Conservation (phyloP, 2,113 vertebrate species). For the Dascyllus trimaculatus region DNA sequence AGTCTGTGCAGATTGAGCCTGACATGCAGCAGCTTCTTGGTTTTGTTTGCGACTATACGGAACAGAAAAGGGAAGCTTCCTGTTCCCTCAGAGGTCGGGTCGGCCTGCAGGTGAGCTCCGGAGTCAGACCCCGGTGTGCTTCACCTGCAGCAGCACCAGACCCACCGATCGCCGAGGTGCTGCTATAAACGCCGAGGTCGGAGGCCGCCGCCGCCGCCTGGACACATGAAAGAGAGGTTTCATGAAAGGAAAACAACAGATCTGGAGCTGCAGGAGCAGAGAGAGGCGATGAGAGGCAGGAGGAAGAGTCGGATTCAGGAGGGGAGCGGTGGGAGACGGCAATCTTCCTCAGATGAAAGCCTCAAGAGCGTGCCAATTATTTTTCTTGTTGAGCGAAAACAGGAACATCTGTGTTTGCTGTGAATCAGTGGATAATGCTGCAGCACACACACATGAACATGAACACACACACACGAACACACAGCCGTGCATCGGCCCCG, state of each 20-base stretch:
- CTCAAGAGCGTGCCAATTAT: slow-evolving; percentile 63
- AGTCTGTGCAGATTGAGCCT: too few relatives aligned
- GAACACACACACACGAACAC: slow-evolving; percentile 36
- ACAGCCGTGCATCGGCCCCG: slow-evolving; percentile 33
- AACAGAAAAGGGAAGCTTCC: background rate
- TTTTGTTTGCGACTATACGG: background rate
- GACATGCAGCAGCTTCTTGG: too few relatives aligned
- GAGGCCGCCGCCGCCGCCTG: too few relatives aligned
- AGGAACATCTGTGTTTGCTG: slow-evolving; percentile 73
- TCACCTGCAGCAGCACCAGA: too few relatives aligned
- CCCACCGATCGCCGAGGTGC: background rate
- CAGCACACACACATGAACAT: slow-evolving; percentile 7
- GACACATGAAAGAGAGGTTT: slow-evolving; percentile 26
- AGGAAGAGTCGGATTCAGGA: slow-evolving; percentile 19
- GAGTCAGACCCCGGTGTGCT: too few relatives aligned
- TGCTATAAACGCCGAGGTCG: background rate
- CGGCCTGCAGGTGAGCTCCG: background rate
- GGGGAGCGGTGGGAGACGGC: slow-evolving; percentile 18
- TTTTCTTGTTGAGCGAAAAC: slow-evolving; percentile 66
- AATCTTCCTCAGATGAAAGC: slow-evolving; percentile 65
- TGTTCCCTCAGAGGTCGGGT: slow-evolving; percentile 41
- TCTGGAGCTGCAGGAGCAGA: slow-evolving; percentile 9
- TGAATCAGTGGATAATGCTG: slow-evolving; percentile 63
- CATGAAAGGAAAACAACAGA: background rate
- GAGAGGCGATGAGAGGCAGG: slow-evolving; percentile 18